Conservation (phyloP, 2,888 invertebrate genomes). For the Euplagia quadripunctaria region DNA sequence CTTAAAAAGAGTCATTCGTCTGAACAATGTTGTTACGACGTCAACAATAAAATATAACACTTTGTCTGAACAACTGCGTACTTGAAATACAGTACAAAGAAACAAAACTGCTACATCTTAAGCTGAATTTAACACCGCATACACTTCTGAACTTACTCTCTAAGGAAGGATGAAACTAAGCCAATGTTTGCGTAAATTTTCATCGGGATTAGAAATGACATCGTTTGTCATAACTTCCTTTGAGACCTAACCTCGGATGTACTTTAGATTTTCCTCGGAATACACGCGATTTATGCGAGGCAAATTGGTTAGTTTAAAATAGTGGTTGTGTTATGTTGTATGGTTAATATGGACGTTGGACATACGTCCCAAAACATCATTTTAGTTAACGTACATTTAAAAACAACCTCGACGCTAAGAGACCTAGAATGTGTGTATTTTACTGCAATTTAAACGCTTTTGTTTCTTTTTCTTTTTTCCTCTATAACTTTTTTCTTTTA, state of each 20-base stretch:
- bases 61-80: not conserved
- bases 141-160: not conserved
- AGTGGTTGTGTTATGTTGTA: not conserved
- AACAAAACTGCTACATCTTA: not conserved
- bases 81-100: not conserved
- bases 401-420: too few relatives aligned
- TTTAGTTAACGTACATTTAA: not conserved
- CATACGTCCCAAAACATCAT: not conserved
- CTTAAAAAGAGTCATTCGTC: not conserved
- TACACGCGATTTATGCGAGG: conserved; percentile 37
- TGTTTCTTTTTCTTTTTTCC: too few relatives aligned
- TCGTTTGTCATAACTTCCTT: conserved; percentile 51
- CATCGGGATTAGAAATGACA: conserved; percentile 42
- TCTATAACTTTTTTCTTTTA: too few relatives aligned
- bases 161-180: conserved; percentile 33
- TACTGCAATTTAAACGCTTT: too few relatives aligned
- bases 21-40: not conserved
- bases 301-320: conserved; percentile 28
- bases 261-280: conserved; percentile 39
- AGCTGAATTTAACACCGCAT: not conserved
- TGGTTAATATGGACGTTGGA: not conserved
- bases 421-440: too few relatives aligned
- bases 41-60: not conserved
- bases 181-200: conserved; percentile 47
- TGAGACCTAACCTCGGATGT: conserved; percentile 45